phyloP scores from a whole-genome alignment of 1,140 invertebrate genomes.

The Globodera rostochiensis region DNA sequence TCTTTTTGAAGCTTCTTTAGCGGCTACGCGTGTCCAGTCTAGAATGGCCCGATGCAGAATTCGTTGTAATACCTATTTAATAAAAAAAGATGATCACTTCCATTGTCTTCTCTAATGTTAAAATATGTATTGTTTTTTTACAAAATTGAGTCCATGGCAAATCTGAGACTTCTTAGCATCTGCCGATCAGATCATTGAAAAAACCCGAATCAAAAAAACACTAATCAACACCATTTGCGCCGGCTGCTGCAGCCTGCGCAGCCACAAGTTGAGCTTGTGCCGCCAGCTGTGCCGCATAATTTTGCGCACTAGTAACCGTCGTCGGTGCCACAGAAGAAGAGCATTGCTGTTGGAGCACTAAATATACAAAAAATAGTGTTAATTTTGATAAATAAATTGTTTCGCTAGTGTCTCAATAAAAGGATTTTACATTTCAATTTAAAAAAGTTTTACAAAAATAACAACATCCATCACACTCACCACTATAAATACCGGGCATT shows the following conservation, averaged over 20 bases:
- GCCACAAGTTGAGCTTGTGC: slow-evolving; percentile 30
- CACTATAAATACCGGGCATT: not conserved
- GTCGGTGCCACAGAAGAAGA: slow-evolving; percentile 16
- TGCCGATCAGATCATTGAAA: too few relatives aligned
- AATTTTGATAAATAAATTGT: too few relatives aligned
- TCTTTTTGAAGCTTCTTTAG: not conserved
- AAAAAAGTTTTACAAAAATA: too few relatives aligned
- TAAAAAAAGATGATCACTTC: too few relatives aligned
- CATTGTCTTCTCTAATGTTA: too few relatives aligned
- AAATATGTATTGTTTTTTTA: too few relatives aligned
- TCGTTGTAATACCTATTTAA: not conserved
- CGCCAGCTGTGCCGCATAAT: slow-evolving; percentile 25
- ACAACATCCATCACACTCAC: too few relatives aligned
- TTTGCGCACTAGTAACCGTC: slow-evolving; percentile 23
- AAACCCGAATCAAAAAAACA: too few relatives aligned
- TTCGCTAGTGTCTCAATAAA: too few relatives aligned
- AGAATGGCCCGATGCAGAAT: not conserved
- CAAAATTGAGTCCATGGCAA: too few relatives aligned
- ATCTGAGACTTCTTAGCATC: too few relatives aligned
- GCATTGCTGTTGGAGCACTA: slow-evolving; percentile 18
- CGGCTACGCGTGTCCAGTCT: slow-evolving; percentile 8
- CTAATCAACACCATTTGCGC: not conserved
- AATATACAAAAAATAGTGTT: not conserved
- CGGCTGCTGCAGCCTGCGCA: slow-evolving; percentile 21
- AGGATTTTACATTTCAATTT: too few relatives aligned